phyloP scores from a whole-genome alignment of 2,113 vertebrate species.

The Xyrauchen texanus region DNA sequence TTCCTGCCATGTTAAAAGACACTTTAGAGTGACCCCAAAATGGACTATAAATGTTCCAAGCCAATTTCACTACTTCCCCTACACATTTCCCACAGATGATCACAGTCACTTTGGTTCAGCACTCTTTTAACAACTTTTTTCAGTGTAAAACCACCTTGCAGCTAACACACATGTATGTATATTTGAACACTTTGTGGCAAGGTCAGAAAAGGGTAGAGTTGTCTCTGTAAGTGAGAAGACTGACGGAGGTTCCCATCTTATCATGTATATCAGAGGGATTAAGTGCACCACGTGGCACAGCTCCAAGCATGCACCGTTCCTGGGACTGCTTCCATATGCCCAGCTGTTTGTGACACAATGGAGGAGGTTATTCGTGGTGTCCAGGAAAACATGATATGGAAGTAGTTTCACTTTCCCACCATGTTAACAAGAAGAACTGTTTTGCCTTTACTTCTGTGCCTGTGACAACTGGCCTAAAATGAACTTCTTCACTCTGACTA shows the following conservation, averaged over 20 bases:
- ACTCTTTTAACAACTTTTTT: conserved; percentile 20
- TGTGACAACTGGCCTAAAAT: neutral
- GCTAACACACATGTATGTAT: neutral
- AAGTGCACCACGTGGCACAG: conserved; percentile 25
- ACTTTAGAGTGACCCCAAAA: conserved; percentile 7
- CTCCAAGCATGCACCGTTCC: conserved; percentile 28
- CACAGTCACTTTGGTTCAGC: neutral
- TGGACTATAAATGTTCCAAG: neutral
- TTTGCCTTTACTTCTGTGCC: neutral
- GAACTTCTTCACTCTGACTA: neutral
- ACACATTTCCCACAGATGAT: neutral
- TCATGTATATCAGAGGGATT: conserved; percentile 24
- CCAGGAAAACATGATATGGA: neutral
- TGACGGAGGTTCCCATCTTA: conserved; percentile 8
- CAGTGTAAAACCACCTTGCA: neutral
- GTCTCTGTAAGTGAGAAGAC: conserved; percentile 2
- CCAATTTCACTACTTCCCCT: neutral
- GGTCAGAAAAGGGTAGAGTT: conserved; percentile 24
- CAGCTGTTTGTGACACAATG: conserved; percentile 26
- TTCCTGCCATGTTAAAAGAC: neutral
- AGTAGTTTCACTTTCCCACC: conserved; percentile 6
- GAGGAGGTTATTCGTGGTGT: neutral
- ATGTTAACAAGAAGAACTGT: conserved; percentile 24
- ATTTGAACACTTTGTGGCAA: conserved; percentile 29
- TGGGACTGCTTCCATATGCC: conserved; percentile 1